These are phyloP conservation scores for Nothoprocta perdicaria DNA, from an alignment of 2,113 vertebrate species.

Conservation along the genomic window DNA sequence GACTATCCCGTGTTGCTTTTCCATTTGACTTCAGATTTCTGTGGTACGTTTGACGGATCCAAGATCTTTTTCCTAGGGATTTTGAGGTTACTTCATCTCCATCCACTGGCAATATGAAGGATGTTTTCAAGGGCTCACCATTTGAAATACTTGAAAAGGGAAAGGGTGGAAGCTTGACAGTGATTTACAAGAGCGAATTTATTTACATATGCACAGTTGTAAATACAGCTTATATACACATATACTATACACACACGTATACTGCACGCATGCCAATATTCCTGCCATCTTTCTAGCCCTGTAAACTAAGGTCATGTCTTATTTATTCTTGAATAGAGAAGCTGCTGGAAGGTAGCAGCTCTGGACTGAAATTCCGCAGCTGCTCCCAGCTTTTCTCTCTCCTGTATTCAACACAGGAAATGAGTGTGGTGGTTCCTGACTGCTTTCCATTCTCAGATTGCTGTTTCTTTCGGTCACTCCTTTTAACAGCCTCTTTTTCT, in stretches of 20 bases:
- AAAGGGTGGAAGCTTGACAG: neutral
- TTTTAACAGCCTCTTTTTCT: neutral
- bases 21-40: neutral
- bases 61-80: neutral
- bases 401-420: neutral
- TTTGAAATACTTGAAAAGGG: conserved; percentile 1
- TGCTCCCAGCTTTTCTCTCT: neutral
- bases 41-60: neutral
- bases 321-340: neutral
- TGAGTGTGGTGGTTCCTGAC: neutral
- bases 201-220: neutral
- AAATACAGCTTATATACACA: neutral
- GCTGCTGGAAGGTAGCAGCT: neutral
- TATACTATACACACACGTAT: neutral
- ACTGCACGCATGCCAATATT: neutral
- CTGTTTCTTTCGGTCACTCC: neutral
- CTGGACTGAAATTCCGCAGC: neutral
- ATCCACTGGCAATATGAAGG: neutral
- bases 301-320: neutral
- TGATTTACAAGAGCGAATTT: neutral
- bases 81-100: neutral
- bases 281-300: neutral
- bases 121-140: neutral
- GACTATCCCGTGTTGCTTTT: neutral
- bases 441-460: neutral